Evolutionary conservation across 1,140 invertebrate species (phyloP).

Genomic region (Aricia agestis): DNA sequence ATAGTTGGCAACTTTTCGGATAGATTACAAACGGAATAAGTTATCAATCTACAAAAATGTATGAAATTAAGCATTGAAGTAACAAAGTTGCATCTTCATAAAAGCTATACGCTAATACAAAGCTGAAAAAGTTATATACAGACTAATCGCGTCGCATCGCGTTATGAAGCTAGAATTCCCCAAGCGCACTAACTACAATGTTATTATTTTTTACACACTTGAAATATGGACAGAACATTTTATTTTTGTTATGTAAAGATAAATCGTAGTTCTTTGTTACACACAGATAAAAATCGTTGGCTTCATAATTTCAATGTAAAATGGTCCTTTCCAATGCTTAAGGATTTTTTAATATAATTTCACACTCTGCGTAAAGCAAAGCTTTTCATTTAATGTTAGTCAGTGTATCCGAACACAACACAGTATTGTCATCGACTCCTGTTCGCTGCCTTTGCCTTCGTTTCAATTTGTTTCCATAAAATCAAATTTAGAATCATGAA

Average conservation of each 20-base stretch:
- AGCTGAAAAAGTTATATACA: neutral
- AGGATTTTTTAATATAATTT: neutral
- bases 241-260: neutral
- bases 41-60: neutral
- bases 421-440: conserved; percentile 32
- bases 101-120: neutral
- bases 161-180: neutral
- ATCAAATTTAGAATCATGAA: too few species aligned
- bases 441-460: conserved; percentile 28
- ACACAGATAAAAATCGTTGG: too few species aligned
- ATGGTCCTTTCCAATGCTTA: neutral
- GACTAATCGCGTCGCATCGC: neutral
- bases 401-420: conserved; percentile 44
- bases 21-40: neutral
- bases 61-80: neutral
- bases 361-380: neutral
- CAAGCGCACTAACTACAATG: neutral
- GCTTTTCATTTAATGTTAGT: neutral
- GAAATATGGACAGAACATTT: neutral
- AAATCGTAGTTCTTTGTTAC: too few species aligned
- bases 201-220: neutral
- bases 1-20: too few species aligned
- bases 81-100: neutral
- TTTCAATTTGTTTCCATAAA: too few species aligned
- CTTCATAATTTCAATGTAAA: neutral